phyloP scores from a whole-genome alignment of 2,113 vertebrate genomes.

The Alosa alosa region DNA sequence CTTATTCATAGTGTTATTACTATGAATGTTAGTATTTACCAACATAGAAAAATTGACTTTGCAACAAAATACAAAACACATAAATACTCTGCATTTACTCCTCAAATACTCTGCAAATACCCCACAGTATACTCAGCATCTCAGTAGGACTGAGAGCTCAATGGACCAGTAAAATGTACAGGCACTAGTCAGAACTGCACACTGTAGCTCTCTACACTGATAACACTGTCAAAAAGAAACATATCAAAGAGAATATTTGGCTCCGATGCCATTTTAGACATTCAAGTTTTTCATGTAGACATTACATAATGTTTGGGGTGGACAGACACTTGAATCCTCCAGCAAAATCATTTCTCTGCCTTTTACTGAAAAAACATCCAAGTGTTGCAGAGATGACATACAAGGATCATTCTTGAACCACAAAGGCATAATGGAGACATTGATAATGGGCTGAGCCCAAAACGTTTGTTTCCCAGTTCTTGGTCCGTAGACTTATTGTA shows the following conservation, averaged over 20 bases:
- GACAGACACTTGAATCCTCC: neutral
- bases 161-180: neutral
- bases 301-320: neutral
- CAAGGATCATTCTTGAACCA: neutral
- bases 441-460: no score
- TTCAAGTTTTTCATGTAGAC: neutral
- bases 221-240: neutral
- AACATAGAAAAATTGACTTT: neutral
- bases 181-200: neutral
- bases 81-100: no score
- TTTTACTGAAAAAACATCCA: neutral
- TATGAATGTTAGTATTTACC: neutral
- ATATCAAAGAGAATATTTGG: neutral
- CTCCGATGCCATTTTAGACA: neutral
- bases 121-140: neutral
- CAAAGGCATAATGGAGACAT: no score
- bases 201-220: neutral
- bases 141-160: neutral
- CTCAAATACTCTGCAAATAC: no score
- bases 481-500: no score
- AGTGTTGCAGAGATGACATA: neutral
- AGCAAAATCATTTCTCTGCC: neutral
- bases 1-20: neutral
- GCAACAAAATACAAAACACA: neutral
- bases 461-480: no score